These are phyloP conservation scores for Luffia ferchaultella DNA, from an alignment of 2,888 invertebrate genomes.

Conservation along the genomic window DNA sequence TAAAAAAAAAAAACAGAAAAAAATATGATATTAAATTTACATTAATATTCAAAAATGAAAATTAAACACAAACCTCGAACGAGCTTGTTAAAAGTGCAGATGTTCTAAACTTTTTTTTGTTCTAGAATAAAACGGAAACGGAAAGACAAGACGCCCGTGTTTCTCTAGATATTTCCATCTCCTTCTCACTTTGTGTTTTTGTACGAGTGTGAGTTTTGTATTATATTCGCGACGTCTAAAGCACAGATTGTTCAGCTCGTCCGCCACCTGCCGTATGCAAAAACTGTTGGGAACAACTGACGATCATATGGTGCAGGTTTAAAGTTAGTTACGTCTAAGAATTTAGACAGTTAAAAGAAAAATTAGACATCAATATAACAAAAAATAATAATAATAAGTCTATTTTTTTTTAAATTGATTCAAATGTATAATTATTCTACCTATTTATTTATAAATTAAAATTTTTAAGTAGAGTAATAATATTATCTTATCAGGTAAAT, in stretches of 20 bases:
- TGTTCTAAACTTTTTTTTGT: conserved; percentile 47
- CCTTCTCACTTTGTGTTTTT: conserved; percentile 18
- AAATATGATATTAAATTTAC: neutral
- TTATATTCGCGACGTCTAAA: conserved; percentile 40
- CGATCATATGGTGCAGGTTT: conserved; percentile 39
- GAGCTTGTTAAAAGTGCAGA: conserved; percentile 26
- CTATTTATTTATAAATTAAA: neutral
- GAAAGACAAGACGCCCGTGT: conserved; percentile 36
- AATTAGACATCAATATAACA: neutral
- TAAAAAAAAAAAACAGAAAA: neutral
- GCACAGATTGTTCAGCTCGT: conserved; percentile 45
- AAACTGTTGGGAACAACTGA: conserved; percentile 41
- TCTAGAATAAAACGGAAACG: conserved; percentile 57
- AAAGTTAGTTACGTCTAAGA: conserved; percentile 8
- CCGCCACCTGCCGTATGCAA: conserved; percentile 41
- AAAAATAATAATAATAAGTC: neutral
- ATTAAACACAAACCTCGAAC: neutral
- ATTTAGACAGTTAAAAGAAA: neutral
- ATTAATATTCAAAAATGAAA: neutral
- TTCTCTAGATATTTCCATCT: conserved; percentile 20
- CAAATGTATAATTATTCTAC: neutral
- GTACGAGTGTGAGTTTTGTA: neutral
- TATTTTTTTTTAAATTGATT: neutral
- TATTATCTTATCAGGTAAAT: neutral
- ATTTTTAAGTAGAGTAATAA: neutral